Evolutionary conservation across 2,113 vertebrate species (phyloP), one percentile per base, ranked within the genome.

Genomic region (Zonotrichia leucophrys): DNA sequence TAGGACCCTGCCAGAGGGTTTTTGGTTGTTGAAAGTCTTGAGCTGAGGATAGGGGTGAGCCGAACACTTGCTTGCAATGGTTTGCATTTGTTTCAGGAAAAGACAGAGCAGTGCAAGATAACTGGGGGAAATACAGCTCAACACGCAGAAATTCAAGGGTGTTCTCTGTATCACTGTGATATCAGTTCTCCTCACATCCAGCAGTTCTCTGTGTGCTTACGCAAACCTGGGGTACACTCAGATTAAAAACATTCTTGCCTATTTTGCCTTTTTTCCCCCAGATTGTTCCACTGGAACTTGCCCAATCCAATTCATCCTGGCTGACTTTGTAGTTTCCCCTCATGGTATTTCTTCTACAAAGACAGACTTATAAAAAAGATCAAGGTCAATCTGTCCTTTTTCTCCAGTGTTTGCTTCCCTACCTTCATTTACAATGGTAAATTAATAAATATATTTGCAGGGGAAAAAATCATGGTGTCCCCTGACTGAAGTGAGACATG

Each of bases 61-160:
- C 84, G 39, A 80, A 42, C 3, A 1, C 9, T 88, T 9, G 33
- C 33, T 74, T 86, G 55, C 27, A 55, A 27, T 35, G n/a, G 9
- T 49, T 23, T 83, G 47, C 44, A 64, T 78, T 86, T 83, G 14
- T 74, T 89, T 84, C 21, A 25, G 60, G 39, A 39, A 68, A 69
- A 70, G 49, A 41, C 33, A 25, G 14, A 27, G 25, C 35, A 30
- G 27, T 70, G 28, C 41, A 67, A 75, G 60, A 64, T 67, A 92
- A 60, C 20, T 41, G 64, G 39, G 16, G 31, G 23, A 83, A 75
- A 78, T 55, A 72, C 2, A 81, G 60, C 83, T 81, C 80, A 74
- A 92, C 42, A 78, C 11, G 46, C 89, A 96, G 56, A 91, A 94
- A 94, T 16, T 56, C 42, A 92, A 90, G 89, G 87, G 68, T 89